Percentiles rank a stretch among this genome's conserved stretches.
These are phyloP conservation scores for Muscicapa striata DNA, from an alignment of 2,797 vertebrate genomes.

Conservation along the genomic window DNA sequence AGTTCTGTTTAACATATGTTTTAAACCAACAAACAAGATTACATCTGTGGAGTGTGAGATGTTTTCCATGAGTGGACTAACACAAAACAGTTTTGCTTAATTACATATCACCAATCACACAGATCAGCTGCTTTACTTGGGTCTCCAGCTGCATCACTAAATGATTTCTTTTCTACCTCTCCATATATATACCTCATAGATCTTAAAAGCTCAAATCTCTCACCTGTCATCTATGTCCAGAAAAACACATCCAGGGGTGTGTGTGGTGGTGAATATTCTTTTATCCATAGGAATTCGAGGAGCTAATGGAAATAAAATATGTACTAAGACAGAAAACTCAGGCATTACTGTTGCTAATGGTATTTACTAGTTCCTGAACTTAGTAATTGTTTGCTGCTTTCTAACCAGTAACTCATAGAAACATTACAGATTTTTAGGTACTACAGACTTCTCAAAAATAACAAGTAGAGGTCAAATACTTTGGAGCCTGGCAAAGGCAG, in stretches of 20 bases:
- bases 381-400: neutral
- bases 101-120: neutral
- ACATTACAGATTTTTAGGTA: neutral
- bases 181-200: neutral
- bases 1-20: neutral
- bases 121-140: neutral
- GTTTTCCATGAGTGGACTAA: neutral
- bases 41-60: neutral
- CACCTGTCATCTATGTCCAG: constrained; percentile 94
- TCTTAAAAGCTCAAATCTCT: constrained; percentile 46
- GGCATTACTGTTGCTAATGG: neutral
- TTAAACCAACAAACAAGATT: neutral
- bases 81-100: neutral
- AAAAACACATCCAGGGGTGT: constrained; percentile 93
- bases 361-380: neutral
- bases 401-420: neutral
- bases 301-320: constrained; percentile 74
- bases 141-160: neutral
- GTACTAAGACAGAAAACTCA: neutral
- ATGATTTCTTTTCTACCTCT: neutral
- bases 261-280: constrained; percentile 94
- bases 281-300: constrained; percentile 91
- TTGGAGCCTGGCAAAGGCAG: neutral
- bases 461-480: neutral
- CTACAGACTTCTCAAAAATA: neutral